These are phyloP conservation scores for Papilio polytes DNA, from an alignment of 1,140 invertebrate genomes.

Conservation along the genomic window DNA sequence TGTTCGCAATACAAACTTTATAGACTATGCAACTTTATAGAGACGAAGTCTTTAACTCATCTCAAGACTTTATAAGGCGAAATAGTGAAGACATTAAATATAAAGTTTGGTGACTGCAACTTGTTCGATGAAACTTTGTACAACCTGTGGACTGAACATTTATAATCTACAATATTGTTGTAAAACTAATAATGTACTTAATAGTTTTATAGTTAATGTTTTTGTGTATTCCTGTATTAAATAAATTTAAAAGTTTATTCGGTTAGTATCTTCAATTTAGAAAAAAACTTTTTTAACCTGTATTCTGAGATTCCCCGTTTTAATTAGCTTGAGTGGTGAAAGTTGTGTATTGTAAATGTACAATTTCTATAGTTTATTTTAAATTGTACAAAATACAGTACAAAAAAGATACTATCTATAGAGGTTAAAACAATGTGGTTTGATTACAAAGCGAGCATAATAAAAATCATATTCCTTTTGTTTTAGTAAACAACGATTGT, in stretches of 20 bases:
- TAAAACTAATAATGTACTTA: slow-evolving; percentile 20
- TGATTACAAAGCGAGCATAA: not conserved
- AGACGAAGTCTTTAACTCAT: not conserved
- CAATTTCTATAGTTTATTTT: not conserved
- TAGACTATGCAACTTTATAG: not conserved
- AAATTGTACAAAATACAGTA: not conserved
- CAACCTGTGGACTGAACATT: not conserved
- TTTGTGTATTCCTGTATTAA: too few relatives aligned
- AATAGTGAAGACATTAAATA: slow-evolving; percentile 1
- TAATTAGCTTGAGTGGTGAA: not conserved
- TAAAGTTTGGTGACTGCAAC: slow-evolving; percentile 14
- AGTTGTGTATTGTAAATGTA: not conserved
- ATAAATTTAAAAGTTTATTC: too few relatives aligned
- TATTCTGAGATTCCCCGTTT: too few relatives aligned
- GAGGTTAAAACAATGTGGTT: not conserved
- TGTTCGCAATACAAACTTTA: not conserved
- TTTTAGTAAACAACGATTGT: not conserved
- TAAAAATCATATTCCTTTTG: not conserved
- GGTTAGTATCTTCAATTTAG: too few relatives aligned
- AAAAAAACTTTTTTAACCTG: too few relatives aligned
- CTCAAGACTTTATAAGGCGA: not conserved
- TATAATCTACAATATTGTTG: not conserved
- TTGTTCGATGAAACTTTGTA: not conserved
- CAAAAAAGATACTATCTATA: not conserved
- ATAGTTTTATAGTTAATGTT: too few relatives aligned